A percentile compares a stretch with the other conserved stretches of the same genome.
Evolutionary conservation across 2,888 invertebrate species (phyloP).

Genomic region (Amorpha juglandis): DNA sequence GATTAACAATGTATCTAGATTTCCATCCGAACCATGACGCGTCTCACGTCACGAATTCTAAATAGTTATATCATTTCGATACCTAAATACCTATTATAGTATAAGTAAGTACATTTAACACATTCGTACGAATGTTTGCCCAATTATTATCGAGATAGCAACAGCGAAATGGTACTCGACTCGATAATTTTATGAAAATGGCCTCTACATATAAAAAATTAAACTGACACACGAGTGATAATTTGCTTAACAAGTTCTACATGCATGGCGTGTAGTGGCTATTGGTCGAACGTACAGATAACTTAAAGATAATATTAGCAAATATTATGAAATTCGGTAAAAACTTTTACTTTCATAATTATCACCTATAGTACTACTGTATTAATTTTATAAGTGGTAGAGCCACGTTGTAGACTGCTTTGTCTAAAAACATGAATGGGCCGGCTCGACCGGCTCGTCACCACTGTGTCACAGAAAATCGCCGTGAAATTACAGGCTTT

Average conservation of each 20-base stretch:
- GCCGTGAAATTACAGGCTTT: too few relatives aligned
- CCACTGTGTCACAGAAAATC: too few relatives aligned
- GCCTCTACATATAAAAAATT: slow-evolving; percentile 47
- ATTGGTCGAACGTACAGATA: slow-evolving; percentile 30
- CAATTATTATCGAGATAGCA: slow-evolving; percentile 42
- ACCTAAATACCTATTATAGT: slow-evolving; percentile 29
- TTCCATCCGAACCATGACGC: slow-evolving; percentile 16
- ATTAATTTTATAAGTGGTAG: too few relatives aligned
- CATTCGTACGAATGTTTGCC: slow-evolving; percentile 28
- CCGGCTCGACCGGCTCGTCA: too few relatives aligned
- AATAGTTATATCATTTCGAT: slow-evolving; percentile 30
- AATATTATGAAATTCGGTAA: too few relatives aligned
- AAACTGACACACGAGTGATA: slow-evolving; percentile 51
- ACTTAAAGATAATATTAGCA: slow-evolving; percentile 13
- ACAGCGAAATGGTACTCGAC: slow-evolving; percentile 52
- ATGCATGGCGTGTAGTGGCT: slow-evolving; percentile 33
- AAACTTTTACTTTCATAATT: neutral
- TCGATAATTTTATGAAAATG: slow-evolving; percentile 54
- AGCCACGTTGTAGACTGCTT: too few relatives aligned
- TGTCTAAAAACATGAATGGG: too few relatives aligned
- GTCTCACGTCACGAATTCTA: slow-evolving; percentile 15
- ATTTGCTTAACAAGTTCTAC: slow-evolving; percentile 44
- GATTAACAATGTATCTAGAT: slow-evolving; percentile 27
- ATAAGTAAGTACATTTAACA: slow-evolving; percentile 30
- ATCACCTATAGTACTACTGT: too few relatives aligned